These are phyloP conservation scores for Sarotherodon lohbergeri DNA, from an alignment of 2,113 vertebrate species.

Conservation along the genomic window DNA sequence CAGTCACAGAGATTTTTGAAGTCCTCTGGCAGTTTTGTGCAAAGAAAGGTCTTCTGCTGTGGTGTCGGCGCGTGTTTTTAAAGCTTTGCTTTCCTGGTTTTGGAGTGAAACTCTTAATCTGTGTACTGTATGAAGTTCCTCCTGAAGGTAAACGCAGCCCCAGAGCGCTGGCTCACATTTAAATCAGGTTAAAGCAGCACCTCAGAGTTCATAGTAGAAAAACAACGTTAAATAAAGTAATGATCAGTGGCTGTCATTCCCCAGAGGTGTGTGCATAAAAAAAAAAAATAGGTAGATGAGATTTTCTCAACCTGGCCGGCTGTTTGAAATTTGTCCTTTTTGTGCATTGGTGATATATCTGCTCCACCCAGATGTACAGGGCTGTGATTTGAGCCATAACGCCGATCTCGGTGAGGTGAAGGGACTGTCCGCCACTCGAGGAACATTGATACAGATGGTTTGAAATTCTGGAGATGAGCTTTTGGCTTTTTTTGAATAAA, in stretches of 20 bases:
- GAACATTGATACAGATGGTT: constrained; percentile 66
- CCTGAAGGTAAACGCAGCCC: neutral
- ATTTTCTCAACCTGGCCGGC: neutral
- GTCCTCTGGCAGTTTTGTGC: neutral
- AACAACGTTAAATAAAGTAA: neutral
- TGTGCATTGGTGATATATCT: neutral
- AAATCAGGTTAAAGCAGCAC: neutral
- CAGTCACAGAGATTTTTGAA: neutral
- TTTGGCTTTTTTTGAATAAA: constrained; percentile 67
- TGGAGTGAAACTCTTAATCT: neutral
- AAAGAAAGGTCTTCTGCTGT: neutral
- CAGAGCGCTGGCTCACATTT: neutral
- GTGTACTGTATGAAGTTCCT: constrained; percentile 2
- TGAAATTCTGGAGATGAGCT: constrained; percentile 50
- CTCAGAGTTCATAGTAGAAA: neutral
- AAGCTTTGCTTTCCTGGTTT: neutral
- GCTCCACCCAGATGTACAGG: neutral
- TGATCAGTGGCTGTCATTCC: neutral
- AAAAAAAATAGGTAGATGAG: neutral
- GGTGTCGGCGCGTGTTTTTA: neutral
- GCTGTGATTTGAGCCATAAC: neutral
- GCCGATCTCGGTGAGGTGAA: neutral
- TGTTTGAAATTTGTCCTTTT: neutral
- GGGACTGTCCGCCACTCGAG: constrained; percentile 6
- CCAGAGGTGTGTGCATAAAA: neutral